These are phyloP conservation scores for Heterodera carotae DNA, from an alignment of 1,140 invertebrate genomes.

Conservation along the genomic window DNA sequence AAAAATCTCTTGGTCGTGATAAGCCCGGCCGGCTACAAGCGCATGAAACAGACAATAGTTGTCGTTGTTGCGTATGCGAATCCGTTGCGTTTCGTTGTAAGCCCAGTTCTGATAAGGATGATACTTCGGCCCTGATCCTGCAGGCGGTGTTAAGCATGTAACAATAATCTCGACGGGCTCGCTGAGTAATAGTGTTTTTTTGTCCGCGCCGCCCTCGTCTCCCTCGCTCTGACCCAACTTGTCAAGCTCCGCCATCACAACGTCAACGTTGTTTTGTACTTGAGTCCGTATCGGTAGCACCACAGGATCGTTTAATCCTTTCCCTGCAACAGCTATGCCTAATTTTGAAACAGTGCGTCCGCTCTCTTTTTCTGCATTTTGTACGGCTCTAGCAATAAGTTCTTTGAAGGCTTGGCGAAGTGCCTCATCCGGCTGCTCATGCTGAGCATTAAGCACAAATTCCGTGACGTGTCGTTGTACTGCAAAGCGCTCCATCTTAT, in stretches of 20 bases:
- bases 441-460: neutral
- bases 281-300: neutral
- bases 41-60: neutral
- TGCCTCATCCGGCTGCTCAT: neutral
- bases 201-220: neutral
- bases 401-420: neutral
- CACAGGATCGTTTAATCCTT: neutral
- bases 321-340: neutral
- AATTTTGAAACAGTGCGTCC: neutral
- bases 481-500: neutral
- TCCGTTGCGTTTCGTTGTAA: neutral
- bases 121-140: neutral
- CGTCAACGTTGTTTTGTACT: neutral
- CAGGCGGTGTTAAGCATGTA: neutral
- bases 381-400: neutral
- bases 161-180: neutral
- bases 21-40: neutral
- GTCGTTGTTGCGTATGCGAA: neutral
- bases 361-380: neutral
- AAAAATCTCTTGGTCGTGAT: neutral
- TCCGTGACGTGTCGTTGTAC: neutral
- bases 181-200: neutral
- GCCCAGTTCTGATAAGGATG: neutral
- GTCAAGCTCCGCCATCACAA: neutral
- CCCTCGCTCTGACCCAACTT: neutral